These are phyloP conservation scores for Danionella dracula DNA, from an alignment of 2,797 vertebrate genomes.

Conservation along the genomic window DNA sequence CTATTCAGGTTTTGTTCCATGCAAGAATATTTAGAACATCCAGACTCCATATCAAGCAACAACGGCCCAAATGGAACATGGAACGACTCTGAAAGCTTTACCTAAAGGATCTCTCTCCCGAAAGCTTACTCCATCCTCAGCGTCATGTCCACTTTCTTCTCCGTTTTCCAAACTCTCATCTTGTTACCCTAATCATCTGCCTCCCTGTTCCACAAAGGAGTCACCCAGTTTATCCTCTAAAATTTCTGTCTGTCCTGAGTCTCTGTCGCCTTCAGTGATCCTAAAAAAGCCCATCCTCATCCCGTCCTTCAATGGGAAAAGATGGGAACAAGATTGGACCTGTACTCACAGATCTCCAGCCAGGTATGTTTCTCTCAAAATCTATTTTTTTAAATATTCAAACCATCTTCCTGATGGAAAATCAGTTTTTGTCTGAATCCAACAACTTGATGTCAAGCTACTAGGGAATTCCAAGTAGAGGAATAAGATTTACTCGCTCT, in stretches of 20 bases:
- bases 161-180: conserved; percentile 27
- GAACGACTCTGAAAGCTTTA: conserved; percentile 43
- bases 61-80: conserved; percentile 41
- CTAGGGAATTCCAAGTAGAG: too few relatives aligned
- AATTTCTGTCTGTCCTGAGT: conserved; percentile 35
- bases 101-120: conserved; percentile 38
- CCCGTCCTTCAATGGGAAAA: conserved; percentile 60
- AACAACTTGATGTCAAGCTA: too few relatives aligned
- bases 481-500: too few relatives aligned
- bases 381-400: neutral
- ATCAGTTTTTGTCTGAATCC: too few relatives aligned
- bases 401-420: too few relatives aligned
- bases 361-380: conserved; percentile 52
- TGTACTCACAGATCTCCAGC: conserved; percentile 24
- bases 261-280: conserved; percentile 67
- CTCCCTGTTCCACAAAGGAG: conserved; percentile 37
- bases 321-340: too few relatives aligned
- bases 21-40: too few relatives aligned
- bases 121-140: conserved; percentile 9
- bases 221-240: conserved; percentile 39
- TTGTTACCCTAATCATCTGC: conserved; percentile 16
- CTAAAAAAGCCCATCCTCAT: conserved; percentile 68
- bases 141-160: conserved; percentile 24
- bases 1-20: too few relatives aligned
- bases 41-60: too few relatives aligned